Conservation (phyloP, 2,888 invertebrate species). For the Melolontha melolontha region DNA sequence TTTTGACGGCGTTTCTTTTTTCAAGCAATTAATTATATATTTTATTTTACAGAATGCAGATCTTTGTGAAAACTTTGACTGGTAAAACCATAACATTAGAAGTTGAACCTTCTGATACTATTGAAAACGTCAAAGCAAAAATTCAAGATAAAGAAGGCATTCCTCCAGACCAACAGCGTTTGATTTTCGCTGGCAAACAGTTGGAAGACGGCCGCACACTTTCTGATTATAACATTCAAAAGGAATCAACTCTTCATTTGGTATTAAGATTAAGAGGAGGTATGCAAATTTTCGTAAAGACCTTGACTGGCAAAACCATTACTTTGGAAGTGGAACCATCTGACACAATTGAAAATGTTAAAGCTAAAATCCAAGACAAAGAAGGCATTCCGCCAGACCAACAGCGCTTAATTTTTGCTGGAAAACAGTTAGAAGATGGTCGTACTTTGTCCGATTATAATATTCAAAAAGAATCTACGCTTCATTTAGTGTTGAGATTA, state of each 20-base stretch:
- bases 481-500: conserved; percentile 93
- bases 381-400: conserved; percentile 93
- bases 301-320: conserved; percentile 72
- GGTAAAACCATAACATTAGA: conserved; percentile 72
- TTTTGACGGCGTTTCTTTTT: conserved; percentile 16
- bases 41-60: conserved; percentile 67
- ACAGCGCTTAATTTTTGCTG: conserved; percentile 89
- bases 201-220: conserved; percentile 76
- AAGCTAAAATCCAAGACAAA: conserved; percentile 91
- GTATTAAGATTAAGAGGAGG: conserved; percentile 75
- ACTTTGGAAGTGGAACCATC: conserved; percentile 76
- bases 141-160: conserved; percentile 70
- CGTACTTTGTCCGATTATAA: conserved; percentile 93
- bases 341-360: conserved; percentile 94
- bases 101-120: conserved; percentile 72
- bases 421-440: conserved; percentile 94
- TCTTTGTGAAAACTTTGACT: conserved; percentile 72
- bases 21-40: conserved; percentile 4
- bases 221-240: conserved; percentile 75
- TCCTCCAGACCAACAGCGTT: conserved; percentile 73
- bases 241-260: conserved; percentile 71
- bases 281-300: conserved; percentile 97
- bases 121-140: conserved; percentile 72
- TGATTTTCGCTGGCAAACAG: conserved; percentile 76
- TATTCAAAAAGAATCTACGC: conserved; percentile 95